Percentiles rank a stretch among this genome's conserved stretches.
These are phyloP conservation scores for Akabosia matsudoensis DNA, from an alignment of 1,140 invertebrate genomes.

Conservation along the genomic window DNA sequence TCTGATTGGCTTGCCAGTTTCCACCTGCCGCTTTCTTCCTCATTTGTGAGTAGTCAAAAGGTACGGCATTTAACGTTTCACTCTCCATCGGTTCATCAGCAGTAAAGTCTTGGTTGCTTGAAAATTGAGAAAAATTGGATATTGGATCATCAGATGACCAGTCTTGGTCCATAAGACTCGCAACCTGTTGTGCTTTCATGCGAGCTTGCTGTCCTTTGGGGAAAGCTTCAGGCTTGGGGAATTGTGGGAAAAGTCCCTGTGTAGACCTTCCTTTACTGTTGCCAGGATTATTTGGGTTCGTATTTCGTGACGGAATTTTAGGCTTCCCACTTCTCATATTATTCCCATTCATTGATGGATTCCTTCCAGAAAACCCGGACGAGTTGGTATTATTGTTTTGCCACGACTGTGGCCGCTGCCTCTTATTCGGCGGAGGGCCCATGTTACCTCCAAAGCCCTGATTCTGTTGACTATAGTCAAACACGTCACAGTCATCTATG, in stretches of 20 bases:
- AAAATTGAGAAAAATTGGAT: neutral
- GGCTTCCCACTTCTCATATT: too few species aligned
- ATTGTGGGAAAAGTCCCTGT: neutral
- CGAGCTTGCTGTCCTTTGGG: too few species aligned
- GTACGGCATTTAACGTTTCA: conserved; percentile 6
- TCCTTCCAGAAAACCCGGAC: too few species aligned
- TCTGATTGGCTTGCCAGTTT: neutral
- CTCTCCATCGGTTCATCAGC: neutral
- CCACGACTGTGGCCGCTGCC: neutral
- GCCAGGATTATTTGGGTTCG: too few species aligned
- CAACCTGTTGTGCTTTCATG: neutral
- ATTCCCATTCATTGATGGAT: too few species aligned
- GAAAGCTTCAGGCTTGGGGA: neutral
- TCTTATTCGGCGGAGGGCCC: neutral
- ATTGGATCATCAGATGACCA: neutral
- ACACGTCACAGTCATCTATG: neutral
- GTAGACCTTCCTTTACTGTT: too few species aligned
- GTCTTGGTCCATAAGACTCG: neutral
- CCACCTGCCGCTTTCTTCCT: neutral
- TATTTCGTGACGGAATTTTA: too few species aligned
- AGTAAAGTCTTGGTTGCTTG: neutral
- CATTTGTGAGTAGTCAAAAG: conserved; percentile 21
- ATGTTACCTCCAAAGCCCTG: neutral
- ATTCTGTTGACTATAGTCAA: neutral
- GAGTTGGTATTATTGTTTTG: neutral